Evolutionary conservation across 2,888 invertebrate genomes (phyloP).

Genomic region (Ecdyonurus torrentis): DNA sequence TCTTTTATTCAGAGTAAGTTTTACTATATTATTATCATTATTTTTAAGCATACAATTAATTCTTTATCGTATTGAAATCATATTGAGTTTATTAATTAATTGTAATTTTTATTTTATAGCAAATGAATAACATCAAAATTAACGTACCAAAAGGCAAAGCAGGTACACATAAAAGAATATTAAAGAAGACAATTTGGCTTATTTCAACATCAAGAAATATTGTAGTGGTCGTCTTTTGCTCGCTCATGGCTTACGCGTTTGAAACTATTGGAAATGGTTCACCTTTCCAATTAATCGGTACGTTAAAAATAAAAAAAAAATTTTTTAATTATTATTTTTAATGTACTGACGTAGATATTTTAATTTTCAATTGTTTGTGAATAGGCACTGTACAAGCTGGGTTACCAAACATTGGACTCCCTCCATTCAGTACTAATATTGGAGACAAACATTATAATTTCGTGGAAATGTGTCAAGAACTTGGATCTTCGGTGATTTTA

Average conservation of each 20-base stretch:
- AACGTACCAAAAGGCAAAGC: conserved; percentile 12
- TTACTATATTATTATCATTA: conserved; percentile 4
- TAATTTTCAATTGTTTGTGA: background rate
- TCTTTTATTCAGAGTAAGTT: conserved; percentile 57
- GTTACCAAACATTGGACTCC: conserved; percentile 46
- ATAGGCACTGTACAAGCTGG: conserved; percentile 38
- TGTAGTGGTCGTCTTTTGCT: conserved; percentile 57
- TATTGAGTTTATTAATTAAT: background rate
- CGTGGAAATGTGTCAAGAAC: conserved; percentile 53
- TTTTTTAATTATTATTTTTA: conserved; percentile 30
- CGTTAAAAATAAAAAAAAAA: conserved; percentile 11
- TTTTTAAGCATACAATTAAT: too few species aligned
- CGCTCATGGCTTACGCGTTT: conserved; percentile 44
- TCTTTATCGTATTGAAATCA: background rate
- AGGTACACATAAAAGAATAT: conserved; percentile 15
- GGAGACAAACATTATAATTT: conserved; percentile 42
- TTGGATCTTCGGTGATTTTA: conserved; percentile 70
- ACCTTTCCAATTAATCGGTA: conserved; percentile 57
- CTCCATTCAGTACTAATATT: conserved; percentile 49
- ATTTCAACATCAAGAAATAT: conserved; percentile 71
- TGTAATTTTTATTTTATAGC: conserved; percentile 32
- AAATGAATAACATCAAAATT: conserved; percentile 51
- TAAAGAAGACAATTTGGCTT: conserved; percentile 52
- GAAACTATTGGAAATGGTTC: conserved; percentile 33
- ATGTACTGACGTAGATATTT: conserved; percentile 5